Evolutionary conservation across 1,140 invertebrate genomes (phyloP).

Genomic region (Pteromalus puparum): DNA sequence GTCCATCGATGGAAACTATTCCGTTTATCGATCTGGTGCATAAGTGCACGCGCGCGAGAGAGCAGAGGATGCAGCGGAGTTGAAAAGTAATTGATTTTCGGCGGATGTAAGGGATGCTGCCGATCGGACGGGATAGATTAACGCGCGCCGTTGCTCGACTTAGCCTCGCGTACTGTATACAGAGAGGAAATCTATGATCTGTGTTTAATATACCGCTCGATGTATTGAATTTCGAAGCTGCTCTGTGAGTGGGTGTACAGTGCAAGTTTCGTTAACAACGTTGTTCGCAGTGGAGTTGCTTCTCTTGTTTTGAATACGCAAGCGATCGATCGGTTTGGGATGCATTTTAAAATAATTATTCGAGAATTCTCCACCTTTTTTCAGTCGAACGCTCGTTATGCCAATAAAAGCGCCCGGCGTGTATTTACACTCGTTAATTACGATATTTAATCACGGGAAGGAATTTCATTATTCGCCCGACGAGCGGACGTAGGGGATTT

Average conservation of each 20-base stretch:
- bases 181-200: not conserved
- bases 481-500: no score
- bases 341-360: not conserved
- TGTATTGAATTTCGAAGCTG: not conserved
- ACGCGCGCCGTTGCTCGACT: no score
- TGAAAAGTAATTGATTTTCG: slow-evolving; percentile 43
- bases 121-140: slow-evolving; percentile 24
- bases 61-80: not conserved
- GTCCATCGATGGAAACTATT: slow-evolving; percentile 2
- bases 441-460: not conserved
- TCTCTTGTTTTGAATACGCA: no score
- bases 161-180: not conserved
- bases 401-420: no score
- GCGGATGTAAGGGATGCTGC: slow-evolving; percentile 4
- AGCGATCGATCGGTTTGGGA: no score
- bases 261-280: not conserved
- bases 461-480: not conserved
- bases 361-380: no score
- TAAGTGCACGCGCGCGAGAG: not conserved
- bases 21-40: slow-evolving; percentile 26
- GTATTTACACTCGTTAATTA: not conserved
- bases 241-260: no score
- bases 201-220: not conserved
- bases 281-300: not conserved
- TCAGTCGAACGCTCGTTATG: no score